These are phyloP conservation scores for Megalops cyprinoides DNA, from an alignment of 2,797 vertebrate genomes.

Conservation along the genomic window DNA sequence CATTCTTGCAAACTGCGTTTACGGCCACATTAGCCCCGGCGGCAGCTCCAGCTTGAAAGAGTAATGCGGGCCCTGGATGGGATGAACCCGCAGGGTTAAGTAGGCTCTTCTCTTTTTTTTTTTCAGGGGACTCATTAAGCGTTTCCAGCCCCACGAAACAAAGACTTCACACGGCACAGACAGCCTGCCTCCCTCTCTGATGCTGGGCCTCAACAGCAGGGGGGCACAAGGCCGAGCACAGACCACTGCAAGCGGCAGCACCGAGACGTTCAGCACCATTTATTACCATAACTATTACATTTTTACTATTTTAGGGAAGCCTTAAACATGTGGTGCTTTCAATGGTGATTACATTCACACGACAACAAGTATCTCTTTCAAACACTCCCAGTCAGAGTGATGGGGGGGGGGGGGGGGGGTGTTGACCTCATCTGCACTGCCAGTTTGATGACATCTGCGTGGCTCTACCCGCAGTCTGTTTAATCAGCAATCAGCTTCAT, in stretches of 20 bases:
- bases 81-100: slow-evolving; percentile 46
- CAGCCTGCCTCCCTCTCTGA: background rate
- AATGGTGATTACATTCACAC: background rate
- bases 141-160: background rate
- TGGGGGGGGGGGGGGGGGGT: too few relatives aligned
- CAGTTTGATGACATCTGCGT: background rate
- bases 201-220: background rate
- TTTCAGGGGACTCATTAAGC: background rate
- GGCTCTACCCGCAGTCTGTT: background rate
- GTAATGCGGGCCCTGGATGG: background rate
- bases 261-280: too few relatives aligned
- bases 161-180: slow-evolving; percentile 14
- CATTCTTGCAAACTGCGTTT: slow-evolving; percentile 48
- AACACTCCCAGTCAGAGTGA: too few relatives aligned
- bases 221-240: too few relatives aligned
- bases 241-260: too few relatives aligned
- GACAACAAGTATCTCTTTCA: too few relatives aligned
- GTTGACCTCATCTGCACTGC: background rate
- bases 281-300: too few relatives aligned
- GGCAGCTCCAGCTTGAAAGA: background rate
- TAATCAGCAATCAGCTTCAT: too few relatives aligned
- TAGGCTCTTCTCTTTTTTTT: background rate
- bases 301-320: too few relatives aligned
- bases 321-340: too few relatives aligned
- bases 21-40: background rate